phyloP scores from a whole-genome alignment of 1,140 invertebrate species.

The honey bee (Apis mellifera) region DNA sequence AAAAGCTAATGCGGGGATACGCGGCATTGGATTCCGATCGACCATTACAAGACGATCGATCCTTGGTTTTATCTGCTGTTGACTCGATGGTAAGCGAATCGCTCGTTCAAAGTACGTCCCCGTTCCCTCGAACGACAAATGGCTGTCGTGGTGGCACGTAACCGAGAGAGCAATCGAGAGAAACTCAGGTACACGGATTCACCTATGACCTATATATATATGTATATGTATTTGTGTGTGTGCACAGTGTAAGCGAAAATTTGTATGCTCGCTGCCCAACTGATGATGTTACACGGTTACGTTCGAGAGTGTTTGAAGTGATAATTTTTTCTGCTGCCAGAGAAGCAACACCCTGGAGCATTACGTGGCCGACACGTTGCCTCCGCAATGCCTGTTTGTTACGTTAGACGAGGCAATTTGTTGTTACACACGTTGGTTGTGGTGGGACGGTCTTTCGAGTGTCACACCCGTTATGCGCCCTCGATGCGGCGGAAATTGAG shows the following conservation, averaged over 20 bases:
- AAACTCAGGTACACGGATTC: not conserved
- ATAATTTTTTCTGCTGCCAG: constrained; percentile 64
- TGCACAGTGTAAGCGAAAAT: not conserved
- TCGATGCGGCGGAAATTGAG: constrained; percentile 12
- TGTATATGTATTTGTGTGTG: no score
- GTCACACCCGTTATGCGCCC: not conserved
- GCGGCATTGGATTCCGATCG: constrained; percentile 62
- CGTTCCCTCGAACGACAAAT: constrained; percentile 53
- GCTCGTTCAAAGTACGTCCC: constrained; percentile 43
- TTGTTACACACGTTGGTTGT: constrained; percentile 42
- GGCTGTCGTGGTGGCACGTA: constrained; percentile 49
- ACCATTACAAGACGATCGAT: constrained; percentile 61
- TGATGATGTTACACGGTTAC: not conserved
- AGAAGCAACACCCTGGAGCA: constrained; percentile 54
- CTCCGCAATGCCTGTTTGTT: constrained; percentile 65
- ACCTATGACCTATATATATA: not conserved
- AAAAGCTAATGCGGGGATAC: constrained; percentile 61
- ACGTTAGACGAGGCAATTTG: constrained; percentile 69
- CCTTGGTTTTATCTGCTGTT: constrained; percentile 65
- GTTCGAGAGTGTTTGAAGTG: constrained; percentile 54
- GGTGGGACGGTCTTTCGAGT: constrained; percentile 32
- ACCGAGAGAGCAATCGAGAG: constrained; percentile 34
- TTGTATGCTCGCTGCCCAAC: not conserved
- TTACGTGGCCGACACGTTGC: constrained; percentile 45
- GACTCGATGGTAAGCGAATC: constrained; percentile 68